phyloP scores from a whole-genome alignment of 2,797 vertebrate species.

The Tadarida brasiliensis region DNA sequence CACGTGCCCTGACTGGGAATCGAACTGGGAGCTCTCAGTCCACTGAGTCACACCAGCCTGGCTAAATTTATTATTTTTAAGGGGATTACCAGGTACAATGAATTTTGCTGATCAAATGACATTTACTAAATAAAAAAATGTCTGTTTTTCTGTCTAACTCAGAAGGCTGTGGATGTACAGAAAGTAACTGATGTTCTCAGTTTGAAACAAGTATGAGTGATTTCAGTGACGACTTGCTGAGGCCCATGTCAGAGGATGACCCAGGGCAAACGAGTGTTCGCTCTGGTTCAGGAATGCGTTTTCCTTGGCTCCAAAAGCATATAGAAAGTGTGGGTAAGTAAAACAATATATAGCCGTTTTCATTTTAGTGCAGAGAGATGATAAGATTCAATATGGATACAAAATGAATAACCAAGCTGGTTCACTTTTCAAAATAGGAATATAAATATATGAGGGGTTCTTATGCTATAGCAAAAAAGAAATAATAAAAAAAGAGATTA shows the following conservation, averaged over 20 bases:
- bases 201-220: constrained; percentile 76
- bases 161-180: background rate
- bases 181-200: constrained; percentile 37
- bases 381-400: background rate
- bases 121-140: background rate
- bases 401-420: background rate
- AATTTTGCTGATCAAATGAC: background rate
- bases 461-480: background rate
- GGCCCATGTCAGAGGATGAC: background rate
- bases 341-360: background rate
- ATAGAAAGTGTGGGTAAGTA: constrained; percentile 81
- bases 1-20: too few species aligned
- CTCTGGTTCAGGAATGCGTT: constrained; percentile 62
- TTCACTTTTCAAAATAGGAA: background rate
- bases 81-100: background rate
- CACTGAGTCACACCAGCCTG: too few species aligned
- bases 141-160: background rate
- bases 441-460: background rate
- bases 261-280: rapidly evolving
- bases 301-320: constrained; percentile 78
- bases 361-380: too few species aligned
- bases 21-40: too few species aligned
- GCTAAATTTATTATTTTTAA: background rate
- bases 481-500: background rate
- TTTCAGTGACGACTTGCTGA: constrained; percentile 63